phyloP scores from a whole-genome alignment of 2,888 invertebrate genomes.

The Choristoneura rosaceana region DNA sequence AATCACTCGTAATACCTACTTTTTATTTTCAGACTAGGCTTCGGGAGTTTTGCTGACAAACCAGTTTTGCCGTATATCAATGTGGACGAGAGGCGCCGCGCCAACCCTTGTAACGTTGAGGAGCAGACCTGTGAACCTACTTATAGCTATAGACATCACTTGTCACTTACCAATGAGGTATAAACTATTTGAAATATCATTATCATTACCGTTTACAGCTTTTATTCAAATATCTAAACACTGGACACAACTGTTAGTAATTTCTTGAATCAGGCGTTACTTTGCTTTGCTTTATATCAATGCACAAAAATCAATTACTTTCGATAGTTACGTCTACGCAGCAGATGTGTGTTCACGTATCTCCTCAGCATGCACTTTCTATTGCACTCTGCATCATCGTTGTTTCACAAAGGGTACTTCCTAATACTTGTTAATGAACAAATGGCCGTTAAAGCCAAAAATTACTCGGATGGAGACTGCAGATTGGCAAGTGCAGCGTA shows the following conservation, averaged over 20 bases:
- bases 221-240: not conserved
- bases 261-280: too few species aligned
- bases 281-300: too few species aligned
- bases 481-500: too few species aligned
- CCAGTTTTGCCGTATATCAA: conserved; percentile 89
- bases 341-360: too few species aligned
- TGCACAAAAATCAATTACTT: too few species aligned
- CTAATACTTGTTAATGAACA: not conserved
- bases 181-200: conserved; percentile 4
- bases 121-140: conserved; percentile 89
- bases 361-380: too few species aligned
- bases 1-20: not conserved
- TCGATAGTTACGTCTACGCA: too few species aligned
- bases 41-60: conserved; percentile 92
- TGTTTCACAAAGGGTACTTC: too few species aligned
- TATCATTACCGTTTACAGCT: too few species aligned
- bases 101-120: conserved; percentile 87
- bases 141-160: conserved; percentile 92
- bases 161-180: conserved; percentile 89
- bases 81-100: conserved; percentile 78
- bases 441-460: too few species aligned
- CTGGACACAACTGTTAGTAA: not conserved
- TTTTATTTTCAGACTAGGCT: conserved; percentile 83
- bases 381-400: too few species aligned
- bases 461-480: too few species aligned